A percentile compares a stretch with the other conserved stretches of the same genome.
Conservation (phyloP, 2,888 invertebrate species). For the Epiblema foenella region DNA sequence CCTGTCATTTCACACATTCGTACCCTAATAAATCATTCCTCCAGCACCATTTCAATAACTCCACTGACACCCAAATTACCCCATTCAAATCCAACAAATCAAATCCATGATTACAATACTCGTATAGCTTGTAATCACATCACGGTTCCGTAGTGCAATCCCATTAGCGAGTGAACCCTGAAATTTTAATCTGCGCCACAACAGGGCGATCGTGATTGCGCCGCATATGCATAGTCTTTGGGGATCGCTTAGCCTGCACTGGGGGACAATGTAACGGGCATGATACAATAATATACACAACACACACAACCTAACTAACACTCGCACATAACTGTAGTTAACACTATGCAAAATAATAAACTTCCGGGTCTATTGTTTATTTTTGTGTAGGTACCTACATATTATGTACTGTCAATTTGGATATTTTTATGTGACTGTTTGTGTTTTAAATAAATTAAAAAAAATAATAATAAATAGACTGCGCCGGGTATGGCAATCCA, state of each 20-base stretch:
- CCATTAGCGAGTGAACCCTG: constrained; percentile 84
- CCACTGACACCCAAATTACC: constrained; percentile 45
- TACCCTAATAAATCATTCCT: constrained; percentile 18
- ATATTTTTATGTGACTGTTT: too few species aligned
- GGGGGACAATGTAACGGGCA: constrained; percentile 47
- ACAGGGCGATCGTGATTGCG: constrained; percentile 82
- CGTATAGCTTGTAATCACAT: constrained; percentile 66
- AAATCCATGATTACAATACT: constrained; percentile 77
- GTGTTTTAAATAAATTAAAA: too few species aligned
- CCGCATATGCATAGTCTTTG: constrained; percentile 84
- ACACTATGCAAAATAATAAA: too few species aligned
- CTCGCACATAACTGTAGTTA: too few species aligned
- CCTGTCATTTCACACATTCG: neutral
- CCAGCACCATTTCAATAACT: constrained; percentile 5
- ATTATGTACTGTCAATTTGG: too few species aligned
- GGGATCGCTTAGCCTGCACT: constrained; percentile 80
- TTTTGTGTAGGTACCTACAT: too few species aligned
- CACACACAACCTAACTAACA: too few species aligned
- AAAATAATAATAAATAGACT: too few species aligned
- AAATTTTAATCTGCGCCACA: constrained; percentile 84
- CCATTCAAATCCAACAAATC: constrained; percentile 54
- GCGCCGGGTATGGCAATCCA: too few species aligned
- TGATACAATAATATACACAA: too few species aligned
- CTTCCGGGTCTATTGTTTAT: too few species aligned
- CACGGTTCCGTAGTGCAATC: constrained; percentile 79